Base-by-base conservation (phyloP, 1,140 invertebrate species). In the Drosophila subobscura region DNA sequence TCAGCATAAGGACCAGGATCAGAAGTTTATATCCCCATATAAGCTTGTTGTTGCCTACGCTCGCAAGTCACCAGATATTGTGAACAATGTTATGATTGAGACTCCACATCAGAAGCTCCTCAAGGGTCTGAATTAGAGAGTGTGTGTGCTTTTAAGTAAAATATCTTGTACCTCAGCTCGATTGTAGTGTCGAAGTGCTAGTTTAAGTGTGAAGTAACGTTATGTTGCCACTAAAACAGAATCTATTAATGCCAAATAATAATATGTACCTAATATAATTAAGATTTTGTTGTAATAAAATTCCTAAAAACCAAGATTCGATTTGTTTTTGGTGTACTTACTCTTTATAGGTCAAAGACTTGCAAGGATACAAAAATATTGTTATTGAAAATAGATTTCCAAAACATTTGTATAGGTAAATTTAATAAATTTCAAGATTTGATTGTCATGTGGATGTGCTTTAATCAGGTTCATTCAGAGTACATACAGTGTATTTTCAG, bases 41-140 rank as follows among this genome's bases (percentile, higher is more conserved):
- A 92, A 93, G 55, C 75, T 94, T n/a, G 86, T 95, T 5, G 90
- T 94, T 2, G 93, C 92, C 10, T 93, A 93, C 72, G 94, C 93
- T 4, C 90, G 77, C 37, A 93, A 93, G 60, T 91, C 74, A 0
- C 68, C 77, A 0, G 47, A 96, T 60, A 93, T 95, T 64, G 44
- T 83, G 0, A 63, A 63, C 10, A 79, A 72, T 46, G 25, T 88
- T 40, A 14, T 88, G 5, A 29, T 42, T 2, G 58, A 78, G 2
- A 37, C 65, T 10, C 3, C 25, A 6, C 37, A 16, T 37, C 42
- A 44, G n/a, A 45, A 37, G 3, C 27, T 45, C n/a, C 22, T 66
- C 0, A 77, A 77, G 51, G 81, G 77, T n/a, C 14, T 67, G 16
- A 54, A 77, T 45, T 78, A 78, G 45, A 7, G 7, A 10, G 4